Conservation (phyloP, 2,888 invertebrate species). For the Tenodera sinensis region DNA sequence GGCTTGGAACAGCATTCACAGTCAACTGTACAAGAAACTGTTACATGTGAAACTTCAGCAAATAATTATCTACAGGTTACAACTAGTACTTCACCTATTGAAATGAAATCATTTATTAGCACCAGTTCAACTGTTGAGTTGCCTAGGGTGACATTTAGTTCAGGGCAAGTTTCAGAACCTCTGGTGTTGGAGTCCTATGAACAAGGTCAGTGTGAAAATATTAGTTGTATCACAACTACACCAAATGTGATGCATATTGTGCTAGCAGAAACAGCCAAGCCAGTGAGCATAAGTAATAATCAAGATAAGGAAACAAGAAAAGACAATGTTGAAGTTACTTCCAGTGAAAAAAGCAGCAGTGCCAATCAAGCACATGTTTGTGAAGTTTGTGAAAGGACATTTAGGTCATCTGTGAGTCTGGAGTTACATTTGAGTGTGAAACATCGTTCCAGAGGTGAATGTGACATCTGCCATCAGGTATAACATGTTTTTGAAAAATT, state of each 20-base stretch:
- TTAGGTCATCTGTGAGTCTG: conserved; percentile 6
- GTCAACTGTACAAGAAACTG: background rate
- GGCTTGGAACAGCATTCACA: background rate
- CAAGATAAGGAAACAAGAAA: background rate
- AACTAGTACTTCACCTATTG: background rate
- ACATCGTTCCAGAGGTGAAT: conserved; percentile 23
- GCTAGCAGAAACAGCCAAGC: conserved; percentile 6
- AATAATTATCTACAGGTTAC: background rate
- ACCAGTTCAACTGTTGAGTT: background rate
- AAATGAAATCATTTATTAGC: conserved; percentile 1
- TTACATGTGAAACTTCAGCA: background rate
- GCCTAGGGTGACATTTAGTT: background rate
- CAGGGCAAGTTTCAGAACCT: background rate
- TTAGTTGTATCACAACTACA: background rate
- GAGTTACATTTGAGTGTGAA: conserved; percentile 19
- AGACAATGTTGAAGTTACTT: background rate
- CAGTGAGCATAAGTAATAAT: background rate
- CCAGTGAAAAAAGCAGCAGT: background rate
- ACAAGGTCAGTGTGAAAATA: background rate
- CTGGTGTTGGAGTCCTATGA: conserved; percentile 13
- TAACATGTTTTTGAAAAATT: too few species aligned
- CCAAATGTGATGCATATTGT: conserved; percentile 23
- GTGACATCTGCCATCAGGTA: conserved; percentile 26
- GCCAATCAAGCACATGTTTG: conserved; percentile 5
- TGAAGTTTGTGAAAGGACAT: conserved; percentile 26